Conservation (phyloP, 2,888 invertebrate species). For the Acrobasis consociella region DNA sequence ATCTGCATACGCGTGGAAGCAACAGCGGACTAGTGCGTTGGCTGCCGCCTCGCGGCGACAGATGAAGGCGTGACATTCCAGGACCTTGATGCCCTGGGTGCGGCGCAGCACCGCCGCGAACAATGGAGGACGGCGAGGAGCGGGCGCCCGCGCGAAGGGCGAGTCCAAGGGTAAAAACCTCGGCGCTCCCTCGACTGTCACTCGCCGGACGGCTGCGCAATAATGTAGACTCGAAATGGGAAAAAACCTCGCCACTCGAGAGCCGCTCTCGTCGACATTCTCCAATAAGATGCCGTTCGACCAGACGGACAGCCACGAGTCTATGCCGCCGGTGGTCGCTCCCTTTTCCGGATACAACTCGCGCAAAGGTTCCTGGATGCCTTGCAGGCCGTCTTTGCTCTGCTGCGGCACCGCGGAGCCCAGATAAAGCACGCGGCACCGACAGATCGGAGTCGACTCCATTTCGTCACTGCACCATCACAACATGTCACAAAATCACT, state of each 20-base stretch:
- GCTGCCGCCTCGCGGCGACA: conserved; percentile 98
- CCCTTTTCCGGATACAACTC: conserved; percentile 98
- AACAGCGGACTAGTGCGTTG: conserved; percentile 97
- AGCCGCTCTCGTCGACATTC: conserved; percentile 97
- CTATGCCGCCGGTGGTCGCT: conserved; percentile 93
- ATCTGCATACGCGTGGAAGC: conserved; percentile 98
- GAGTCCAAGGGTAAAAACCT: conserved; percentile 97
- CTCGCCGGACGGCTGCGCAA: conserved; percentile 96
- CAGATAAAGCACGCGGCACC: conserved; percentile 97
- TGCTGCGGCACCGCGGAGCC: conserved; percentile 98
- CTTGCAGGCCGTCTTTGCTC: conserved; percentile 98
- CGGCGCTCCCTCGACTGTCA: conserved; percentile 89
- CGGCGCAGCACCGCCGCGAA: conserved; percentile 98
- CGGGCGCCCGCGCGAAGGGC: conserved; percentile 96
- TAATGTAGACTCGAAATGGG: conserved; percentile 98
- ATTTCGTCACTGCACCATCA: conserved; percentile 76
- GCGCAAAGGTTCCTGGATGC: conserved; percentile 97
- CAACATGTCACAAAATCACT: conserved; percentile 73
- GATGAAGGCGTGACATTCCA: conserved; percentile 99
- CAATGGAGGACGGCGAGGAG: conserved; percentile 96
- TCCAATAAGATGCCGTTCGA: conserved; percentile 97
- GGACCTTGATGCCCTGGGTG: conserved; percentile 97
- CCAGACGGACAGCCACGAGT: conserved; percentile 98
- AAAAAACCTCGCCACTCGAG: conserved; percentile 97
- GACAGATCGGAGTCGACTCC: conserved; percentile 96